A percentile compares a stretch with the other conserved stretches of the same genome.
Conservation (phyloP, 2,888 invertebrate genomes). For the Melitaea athalia region DNA sequence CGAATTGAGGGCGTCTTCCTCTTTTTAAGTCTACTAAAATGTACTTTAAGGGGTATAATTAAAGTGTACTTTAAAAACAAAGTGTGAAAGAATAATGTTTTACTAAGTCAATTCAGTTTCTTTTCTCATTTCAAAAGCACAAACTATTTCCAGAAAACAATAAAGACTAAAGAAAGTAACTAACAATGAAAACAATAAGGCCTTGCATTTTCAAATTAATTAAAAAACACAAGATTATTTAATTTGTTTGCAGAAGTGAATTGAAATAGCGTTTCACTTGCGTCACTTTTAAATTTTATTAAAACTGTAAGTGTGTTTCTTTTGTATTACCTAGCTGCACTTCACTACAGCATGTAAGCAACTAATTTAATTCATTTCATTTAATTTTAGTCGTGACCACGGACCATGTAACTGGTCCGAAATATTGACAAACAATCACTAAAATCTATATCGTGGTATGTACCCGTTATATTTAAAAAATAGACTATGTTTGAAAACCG, state of each 20-base stretch:
- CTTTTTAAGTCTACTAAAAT: not conserved
- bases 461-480: too few species aligned
- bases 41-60: too few species aligned
- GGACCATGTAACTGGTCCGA: too few species aligned
- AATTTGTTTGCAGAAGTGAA: slow-evolving; percentile 42
- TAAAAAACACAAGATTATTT: slow-evolving; percentile 41
- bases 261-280: slow-evolving; percentile 43
- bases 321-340: not conserved
- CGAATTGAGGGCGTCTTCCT: too few species aligned
- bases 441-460: too few species aligned
- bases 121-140: not conserved
- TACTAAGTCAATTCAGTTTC: not conserved
- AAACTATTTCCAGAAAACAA: not conserved
- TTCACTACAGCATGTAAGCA: too few species aligned
- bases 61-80: not conserved
- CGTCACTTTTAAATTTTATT: not conserved
- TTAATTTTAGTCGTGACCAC: too few species aligned
- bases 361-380: too few species aligned
- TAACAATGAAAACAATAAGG: not conserved
- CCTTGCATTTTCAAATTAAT: slow-evolving; percentile 27
- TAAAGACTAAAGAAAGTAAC: not conserved
- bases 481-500: too few species aligned
- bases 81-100: not conserved
- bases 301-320: not conserved
- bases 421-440: too few species aligned